These are phyloP conservation scores for Coelopa frigida DNA, from an alignment of 1,140 invertebrate genomes.

Conservation along the genomic window DNA sequence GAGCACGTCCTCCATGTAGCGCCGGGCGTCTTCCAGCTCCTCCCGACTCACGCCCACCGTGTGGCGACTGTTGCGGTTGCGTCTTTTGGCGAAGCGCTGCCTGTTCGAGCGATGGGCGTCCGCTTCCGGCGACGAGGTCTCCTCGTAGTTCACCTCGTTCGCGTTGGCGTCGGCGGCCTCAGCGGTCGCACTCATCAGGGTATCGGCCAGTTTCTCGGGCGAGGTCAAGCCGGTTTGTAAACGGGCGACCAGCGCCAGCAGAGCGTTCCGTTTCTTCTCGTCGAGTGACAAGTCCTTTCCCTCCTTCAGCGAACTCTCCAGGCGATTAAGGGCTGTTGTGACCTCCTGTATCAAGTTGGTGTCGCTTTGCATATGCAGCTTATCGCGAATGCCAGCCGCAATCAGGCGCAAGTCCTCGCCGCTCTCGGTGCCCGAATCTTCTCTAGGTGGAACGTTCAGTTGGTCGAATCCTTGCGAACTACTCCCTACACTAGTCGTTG, in stretches of 20 bases:
- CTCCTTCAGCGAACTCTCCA: slow-evolving; percentile 62
- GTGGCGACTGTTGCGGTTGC: slow-evolving; percentile 56
- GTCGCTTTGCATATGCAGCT: slow-evolving; percentile 31
- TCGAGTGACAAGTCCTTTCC: slow-evolving; percentile 49
- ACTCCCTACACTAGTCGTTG: slow-evolving; percentile 20
- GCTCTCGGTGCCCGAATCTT: slow-evolving; percentile 61
- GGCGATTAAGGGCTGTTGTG: slow-evolving; percentile 62
- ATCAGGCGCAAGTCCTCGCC: slow-evolving; percentile 53
- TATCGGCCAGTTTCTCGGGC: slow-evolving; percentile 45
- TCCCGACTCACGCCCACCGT: slow-evolving; percentile 74
- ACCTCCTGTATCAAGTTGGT: slow-evolving; percentile 65
- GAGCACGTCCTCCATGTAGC: slow-evolving; percentile 60
- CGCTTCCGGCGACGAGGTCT: slow-evolving; percentile 14
- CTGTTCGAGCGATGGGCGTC: slow-evolving; percentile 27
- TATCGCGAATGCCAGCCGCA: slow-evolving; percentile 38
- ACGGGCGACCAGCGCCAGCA: slow-evolving; percentile 66
- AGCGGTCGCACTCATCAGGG: slow-evolving; percentile 16
- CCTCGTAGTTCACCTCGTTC: slow-evolving; percentile 10
- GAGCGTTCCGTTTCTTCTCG: slow-evolving; percentile 51
- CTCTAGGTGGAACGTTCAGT: slow-evolving; percentile 32
- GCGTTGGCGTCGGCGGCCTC: slow-evolving; percentile 4
- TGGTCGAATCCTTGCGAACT: neutral
- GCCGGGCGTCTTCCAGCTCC: slow-evolving; percentile 66
- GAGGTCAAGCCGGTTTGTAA: slow-evolving; percentile 61
- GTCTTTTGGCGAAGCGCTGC: slow-evolving; percentile 43